A percentile compares a stretch with the other conserved stretches of the same genome.
These are phyloP conservation scores for Coracias cyanogaster DNA, from an alignment of 2,797 vertebrate genomes.

Conservation along the genomic window DNA sequence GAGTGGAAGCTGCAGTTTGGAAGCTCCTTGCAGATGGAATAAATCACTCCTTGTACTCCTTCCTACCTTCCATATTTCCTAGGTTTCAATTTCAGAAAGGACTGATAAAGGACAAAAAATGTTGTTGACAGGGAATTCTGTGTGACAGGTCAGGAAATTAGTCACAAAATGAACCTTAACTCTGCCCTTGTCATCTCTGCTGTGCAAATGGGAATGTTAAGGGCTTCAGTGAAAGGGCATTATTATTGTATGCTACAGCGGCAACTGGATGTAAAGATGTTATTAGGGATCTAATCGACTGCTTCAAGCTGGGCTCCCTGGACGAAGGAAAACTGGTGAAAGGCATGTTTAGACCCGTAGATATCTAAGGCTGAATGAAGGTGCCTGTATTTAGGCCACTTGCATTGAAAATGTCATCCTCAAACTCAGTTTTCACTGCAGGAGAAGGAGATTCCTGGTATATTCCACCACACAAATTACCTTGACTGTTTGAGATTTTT, in stretches of 20 bases:
- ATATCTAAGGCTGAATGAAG: background rate
- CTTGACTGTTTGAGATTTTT: background rate
- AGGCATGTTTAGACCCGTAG: background rate
- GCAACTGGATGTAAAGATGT: background rate
- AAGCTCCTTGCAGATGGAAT: background rate
- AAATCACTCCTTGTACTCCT: background rate
- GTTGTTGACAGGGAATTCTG: background rate
- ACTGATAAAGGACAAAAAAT: background rate
- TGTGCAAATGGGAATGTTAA: background rate
- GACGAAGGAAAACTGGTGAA: background rate
- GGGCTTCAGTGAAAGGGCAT: background rate
- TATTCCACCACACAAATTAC: background rate
- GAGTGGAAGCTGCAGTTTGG: conserved; percentile 1
- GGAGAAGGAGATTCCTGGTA: conserved; percentile 10
- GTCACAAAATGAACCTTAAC: background rate
- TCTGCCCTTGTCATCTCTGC: background rate
- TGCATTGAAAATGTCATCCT: background rate
- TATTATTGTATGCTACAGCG: background rate
- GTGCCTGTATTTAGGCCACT: background rate
- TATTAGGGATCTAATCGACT: background rate
- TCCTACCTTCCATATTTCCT: background rate
- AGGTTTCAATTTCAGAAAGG: background rate
- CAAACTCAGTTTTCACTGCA: background rate
- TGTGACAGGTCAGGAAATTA: background rate
- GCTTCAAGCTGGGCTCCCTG: background rate